These are phyloP conservation scores for Scaptomyza tumidula DNA, from an alignment of 2,888 invertebrate species.

Conservation along the genomic window DNA sequence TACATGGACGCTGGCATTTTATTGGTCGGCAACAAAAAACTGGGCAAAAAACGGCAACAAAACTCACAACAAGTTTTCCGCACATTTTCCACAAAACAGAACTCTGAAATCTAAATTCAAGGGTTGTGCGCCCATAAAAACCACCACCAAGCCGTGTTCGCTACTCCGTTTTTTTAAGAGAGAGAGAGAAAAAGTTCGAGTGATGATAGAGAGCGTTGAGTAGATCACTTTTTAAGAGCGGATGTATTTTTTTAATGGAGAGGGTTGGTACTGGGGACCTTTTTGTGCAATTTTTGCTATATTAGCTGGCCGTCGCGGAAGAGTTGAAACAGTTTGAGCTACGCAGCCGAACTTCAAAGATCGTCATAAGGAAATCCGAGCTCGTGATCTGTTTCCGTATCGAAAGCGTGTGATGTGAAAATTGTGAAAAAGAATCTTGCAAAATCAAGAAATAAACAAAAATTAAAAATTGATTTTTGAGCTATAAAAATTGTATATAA, in stretches of 20 bases:
- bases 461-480: slow-evolving; percentile 22
- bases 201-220: slow-evolving; percentile 8
- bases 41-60: slow-evolving; percentile 44
- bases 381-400: slow-evolving; percentile 37
- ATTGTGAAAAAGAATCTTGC: slow-evolving; percentile 43
- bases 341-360: slow-evolving; percentile 82
- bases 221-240: slow-evolving; percentile 68
- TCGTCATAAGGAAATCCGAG: slow-evolving; percentile 45
- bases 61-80: slow-evolving; percentile 56
- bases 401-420: slow-evolving; percentile 32
- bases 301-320: slow-evolving; percentile 76
- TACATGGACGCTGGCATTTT: slow-evolving; percentile 76
- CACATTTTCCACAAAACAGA: slow-evolving; percentile 56
- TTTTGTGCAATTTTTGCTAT: slow-evolving; percentile 71
- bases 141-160: slow-evolving; percentile 47
- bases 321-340: slow-evolving; percentile 84
- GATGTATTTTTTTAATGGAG: slow-evolving; percentile 53
- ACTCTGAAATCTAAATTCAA: slow-evolving; percentile 42
- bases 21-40: slow-evolving; percentile 73
- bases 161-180: slow-evolving; percentile 50
- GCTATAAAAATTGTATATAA: slow-evolving; percentile 25
- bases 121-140: slow-evolving; percentile 53
- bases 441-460: slow-evolving; percentile 18
- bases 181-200: background rate
- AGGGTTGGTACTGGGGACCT: slow-evolving; percentile 64